Percentiles rank a stretch among this genome's conserved stretches.
phyloP scores from a whole-genome alignment of 2,797 vertebrate genomes.

The Rhinatrema bivittatum region DNA sequence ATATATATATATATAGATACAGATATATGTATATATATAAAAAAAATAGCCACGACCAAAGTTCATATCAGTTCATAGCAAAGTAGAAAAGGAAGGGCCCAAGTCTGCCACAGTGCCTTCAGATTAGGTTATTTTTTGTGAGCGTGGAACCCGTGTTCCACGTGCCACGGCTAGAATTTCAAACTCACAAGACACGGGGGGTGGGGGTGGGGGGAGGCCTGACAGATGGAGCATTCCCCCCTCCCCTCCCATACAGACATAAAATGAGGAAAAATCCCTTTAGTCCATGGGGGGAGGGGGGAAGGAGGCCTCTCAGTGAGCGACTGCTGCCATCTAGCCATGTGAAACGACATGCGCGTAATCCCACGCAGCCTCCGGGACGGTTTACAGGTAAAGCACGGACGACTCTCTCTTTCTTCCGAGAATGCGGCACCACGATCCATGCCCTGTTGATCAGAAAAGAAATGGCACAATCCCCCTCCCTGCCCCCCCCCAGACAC shows the following conservation, averaged over 20 bases:
- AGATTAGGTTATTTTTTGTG: slow-evolving; percentile 54
- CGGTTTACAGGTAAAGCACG: too few species aligned
- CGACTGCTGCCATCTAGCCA: slow-evolving; percentile 29
- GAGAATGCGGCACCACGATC: neutral
- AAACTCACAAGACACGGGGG: slow-evolving; percentile 48
- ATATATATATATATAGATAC: slow-evolving; percentile 64
- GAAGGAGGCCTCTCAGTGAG: too few species aligned
- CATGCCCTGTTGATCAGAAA: slow-evolving; percentile 16
- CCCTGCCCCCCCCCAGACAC: slow-evolving; percentile 41
- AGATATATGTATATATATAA: slow-evolving; percentile 69
- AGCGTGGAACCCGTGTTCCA: slow-evolving; percentile 60
- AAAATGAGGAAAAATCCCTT: too few species aligned
- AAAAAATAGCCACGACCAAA: slow-evolving; percentile 77
- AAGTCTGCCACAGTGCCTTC: slow-evolving; percentile 69
- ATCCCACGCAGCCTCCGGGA: slow-evolving; percentile 13
- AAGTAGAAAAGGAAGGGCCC: slow-evolving; percentile 75
- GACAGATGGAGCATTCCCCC: too few species aligned
- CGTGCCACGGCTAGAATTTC: slow-evolving; percentile 57
- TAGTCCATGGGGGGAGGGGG: too few species aligned
- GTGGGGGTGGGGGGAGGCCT: too few species aligned
- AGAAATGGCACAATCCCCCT: too few species aligned
- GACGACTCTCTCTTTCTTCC: slow-evolving; percentile 1
- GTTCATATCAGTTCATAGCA: slow-evolving; percentile 76
- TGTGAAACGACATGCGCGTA: slow-evolving; percentile 11
- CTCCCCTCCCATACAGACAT: too few species aligned